phyloP scores from a whole-genome alignment of 2,113 vertebrate species.

The Nibea albiflora region DNA sequence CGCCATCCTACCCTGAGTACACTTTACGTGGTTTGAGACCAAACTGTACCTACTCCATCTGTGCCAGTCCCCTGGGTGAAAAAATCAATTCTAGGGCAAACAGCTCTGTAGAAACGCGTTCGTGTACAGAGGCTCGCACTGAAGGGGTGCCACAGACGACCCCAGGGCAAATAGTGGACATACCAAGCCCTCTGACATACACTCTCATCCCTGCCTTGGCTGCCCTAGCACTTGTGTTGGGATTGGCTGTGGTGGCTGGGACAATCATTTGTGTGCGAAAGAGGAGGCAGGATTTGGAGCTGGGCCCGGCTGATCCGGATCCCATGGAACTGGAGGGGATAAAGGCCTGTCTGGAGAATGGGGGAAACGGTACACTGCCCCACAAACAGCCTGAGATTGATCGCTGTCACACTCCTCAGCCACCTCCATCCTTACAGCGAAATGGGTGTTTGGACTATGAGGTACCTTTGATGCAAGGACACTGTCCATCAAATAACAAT shows the following conservation, averaged over 20 bases:
- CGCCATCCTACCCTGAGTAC: conserved; percentile 88
- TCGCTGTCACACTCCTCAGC: conserved; percentile 59
- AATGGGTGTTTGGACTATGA: conserved; percentile 82
- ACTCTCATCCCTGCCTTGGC: conserved; percentile 84
- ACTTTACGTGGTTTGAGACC: conserved; percentile 89
- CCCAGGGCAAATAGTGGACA: conserved; percentile 80
- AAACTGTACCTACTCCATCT: conserved; percentile 92
- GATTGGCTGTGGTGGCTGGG: conserved; percentile 71
- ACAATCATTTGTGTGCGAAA: conserved; percentile 83
- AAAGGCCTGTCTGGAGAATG: conserved; percentile 86
- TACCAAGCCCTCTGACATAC: conserved; percentile 79
- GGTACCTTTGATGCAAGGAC: conserved; percentile 87
- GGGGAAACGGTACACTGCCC: conserved; percentile 80
- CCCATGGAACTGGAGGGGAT: conserved; percentile 89
- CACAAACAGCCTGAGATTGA: conserved; percentile 80
- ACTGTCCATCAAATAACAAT: conserved; percentile 86
- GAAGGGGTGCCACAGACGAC: conserved; percentile 73
- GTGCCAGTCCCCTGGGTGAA: conserved; percentile 87
- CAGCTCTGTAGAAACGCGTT: conserved; percentile 68
- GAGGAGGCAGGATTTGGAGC: conserved; percentile 85
- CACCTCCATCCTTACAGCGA: conserved; percentile 50
- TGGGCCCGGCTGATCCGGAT: conserved; percentile 71
- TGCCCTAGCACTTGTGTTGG: conserved; percentile 79
- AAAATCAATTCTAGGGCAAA: conserved; percentile 66
- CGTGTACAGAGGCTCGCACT: conserved; percentile 89